A percentile compares a stretch with the other conserved stretches of the same genome.
These are phyloP conservation scores for Cynodonichthys magdalenae DNA, from an alignment of 2,797 vertebrate species.

Conservation along the genomic window DNA sequence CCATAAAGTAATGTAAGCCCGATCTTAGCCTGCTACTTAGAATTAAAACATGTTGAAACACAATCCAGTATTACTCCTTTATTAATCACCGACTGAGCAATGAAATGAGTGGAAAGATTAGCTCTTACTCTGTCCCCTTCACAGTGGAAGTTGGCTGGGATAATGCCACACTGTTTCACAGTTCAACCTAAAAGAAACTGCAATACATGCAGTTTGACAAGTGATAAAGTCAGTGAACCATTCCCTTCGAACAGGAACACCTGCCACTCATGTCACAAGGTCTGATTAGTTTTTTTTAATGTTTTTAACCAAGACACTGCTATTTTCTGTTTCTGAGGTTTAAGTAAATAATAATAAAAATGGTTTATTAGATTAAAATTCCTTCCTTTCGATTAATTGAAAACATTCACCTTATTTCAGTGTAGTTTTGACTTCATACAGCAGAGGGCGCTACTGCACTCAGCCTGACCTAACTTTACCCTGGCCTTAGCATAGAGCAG, in stretches of 20 bases:
- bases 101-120: background rate
- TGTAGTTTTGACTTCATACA: too few relatives aligned
- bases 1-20: background rate
- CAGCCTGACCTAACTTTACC: too few relatives aligned
- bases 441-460: too few relatives aligned
- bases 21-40: constrained; percentile 2
- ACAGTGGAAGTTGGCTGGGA: background rate
- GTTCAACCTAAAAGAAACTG: constrained; percentile 9
- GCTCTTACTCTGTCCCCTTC: background rate
- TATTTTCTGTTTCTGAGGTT: background rate
- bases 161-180: background rate
- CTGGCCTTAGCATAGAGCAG: too few relatives aligned
- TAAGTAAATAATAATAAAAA: too few relatives aligned
- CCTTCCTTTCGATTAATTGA: too few relatives aligned
- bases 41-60: constrained; percentile 2
- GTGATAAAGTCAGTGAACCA: constrained; percentile 18
- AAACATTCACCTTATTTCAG: too few relatives aligned
- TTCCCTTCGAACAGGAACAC: too few relatives aligned
- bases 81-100: constrained; percentile 4
- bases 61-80: background rate
- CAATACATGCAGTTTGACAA: constrained; percentile 12
- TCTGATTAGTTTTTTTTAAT: background rate
- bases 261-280: too few relatives aligned
- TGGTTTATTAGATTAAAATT: too few relatives aligned
- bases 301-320: background rate